A percentile compares a stretch with the other conserved stretches of the same genome.
These are phyloP conservation scores for Norana najaformis DNA, from an alignment of 2,888 invertebrate species.

Conservation along the genomic window DNA sequence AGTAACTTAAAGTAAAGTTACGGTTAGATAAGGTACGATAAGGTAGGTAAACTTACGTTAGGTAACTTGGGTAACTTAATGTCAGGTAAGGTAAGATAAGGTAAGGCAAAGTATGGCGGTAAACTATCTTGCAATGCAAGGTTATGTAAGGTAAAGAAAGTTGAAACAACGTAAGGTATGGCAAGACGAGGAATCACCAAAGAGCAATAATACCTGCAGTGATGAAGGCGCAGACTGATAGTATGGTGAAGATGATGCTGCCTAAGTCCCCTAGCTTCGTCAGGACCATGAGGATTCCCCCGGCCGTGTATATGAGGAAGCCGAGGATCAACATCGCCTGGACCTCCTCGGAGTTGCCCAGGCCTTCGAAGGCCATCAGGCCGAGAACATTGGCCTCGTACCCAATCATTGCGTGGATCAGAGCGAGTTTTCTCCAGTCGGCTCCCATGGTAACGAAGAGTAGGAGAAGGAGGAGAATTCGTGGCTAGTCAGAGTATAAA, in stretches of 20 bases:
- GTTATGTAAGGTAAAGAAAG: not conserved
- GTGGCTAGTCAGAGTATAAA: not conserved
- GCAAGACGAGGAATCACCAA: not conserved
- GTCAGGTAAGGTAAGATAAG: not conserved
- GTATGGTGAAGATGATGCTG: conserved; percentile 16
- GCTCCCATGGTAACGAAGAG: not conserved
- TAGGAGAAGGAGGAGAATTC: not conserved
- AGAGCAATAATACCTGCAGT: not conserved
- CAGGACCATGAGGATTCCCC: conserved; percentile 24
- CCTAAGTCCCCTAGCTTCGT: not conserved
- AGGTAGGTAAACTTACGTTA: too few species aligned
- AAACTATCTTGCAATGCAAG: too few species aligned
- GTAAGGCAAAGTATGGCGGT: not conserved
- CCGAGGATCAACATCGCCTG: conserved; percentile 23
- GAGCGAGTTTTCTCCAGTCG: conserved; percentile 19
- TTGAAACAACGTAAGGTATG: not conserved
- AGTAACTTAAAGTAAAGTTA: not conserved
- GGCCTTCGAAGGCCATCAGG: not conserved
- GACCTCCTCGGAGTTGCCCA: not conserved
- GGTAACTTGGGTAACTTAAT: too few species aligned
- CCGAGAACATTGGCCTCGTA: conserved; percentile 20
- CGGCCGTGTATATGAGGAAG: not conserved
- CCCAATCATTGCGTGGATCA: conserved; percentile 17
- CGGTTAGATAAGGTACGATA: too few species aligned
- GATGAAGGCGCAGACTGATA: not conserved